Conservation (phyloP, 2,888 invertebrate species). For the Poecilus cupreus region DNA sequence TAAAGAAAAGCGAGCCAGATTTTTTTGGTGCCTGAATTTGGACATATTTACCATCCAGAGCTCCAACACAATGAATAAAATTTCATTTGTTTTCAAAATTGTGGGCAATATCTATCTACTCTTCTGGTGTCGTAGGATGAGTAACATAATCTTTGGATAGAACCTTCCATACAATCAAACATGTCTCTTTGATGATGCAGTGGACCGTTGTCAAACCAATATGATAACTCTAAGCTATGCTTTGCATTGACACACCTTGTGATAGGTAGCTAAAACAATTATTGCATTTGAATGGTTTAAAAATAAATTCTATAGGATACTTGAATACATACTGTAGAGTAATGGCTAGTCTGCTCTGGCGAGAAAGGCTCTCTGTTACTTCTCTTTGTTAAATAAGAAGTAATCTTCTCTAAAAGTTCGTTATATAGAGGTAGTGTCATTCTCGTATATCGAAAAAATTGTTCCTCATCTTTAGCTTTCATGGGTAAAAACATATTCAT, state of each 20-base stretch:
- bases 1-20: no score
- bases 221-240: neutral
- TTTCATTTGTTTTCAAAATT: neutral
- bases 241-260: constrained; percentile 18
- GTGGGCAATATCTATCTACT: neutral
- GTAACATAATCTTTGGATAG: neutral
- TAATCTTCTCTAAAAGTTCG: no score
- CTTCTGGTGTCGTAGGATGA: constrained; percentile 2
- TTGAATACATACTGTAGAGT: no score
- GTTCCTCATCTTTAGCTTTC: no score
- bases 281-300: no score
- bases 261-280: constrained; percentile 16
- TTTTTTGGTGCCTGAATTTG: constrained; percentile 12
- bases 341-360: no score
- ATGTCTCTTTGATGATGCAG: constrained; percentile 9
- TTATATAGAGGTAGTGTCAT: no score
- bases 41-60: constrained; percentile 6
- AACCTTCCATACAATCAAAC: neutral
- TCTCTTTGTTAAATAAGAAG: no score
- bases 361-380: no score
- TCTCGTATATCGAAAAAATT: no score
- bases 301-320: no score
- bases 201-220: neutral
- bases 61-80: neutral
- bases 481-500: no score